These are phyloP conservation scores for Drosophila hawaiiensis DNA, from an alignment of 2,888 invertebrate species.

Conservation along the genomic window DNA sequence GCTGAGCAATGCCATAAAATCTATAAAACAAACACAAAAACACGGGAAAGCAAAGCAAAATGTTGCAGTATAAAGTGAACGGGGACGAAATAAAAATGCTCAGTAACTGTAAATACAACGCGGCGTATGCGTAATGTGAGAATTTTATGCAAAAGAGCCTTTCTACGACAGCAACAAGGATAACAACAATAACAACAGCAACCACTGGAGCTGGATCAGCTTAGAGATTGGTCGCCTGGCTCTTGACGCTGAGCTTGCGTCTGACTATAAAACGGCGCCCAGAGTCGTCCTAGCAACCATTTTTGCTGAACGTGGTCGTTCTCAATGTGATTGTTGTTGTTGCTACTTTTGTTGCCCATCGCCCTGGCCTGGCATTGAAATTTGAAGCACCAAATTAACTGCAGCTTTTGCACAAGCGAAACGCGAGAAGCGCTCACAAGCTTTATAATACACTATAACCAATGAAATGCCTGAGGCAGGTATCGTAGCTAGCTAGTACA, in stretches of 20 bases:
- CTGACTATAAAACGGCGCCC: slow-evolving; percentile 78
- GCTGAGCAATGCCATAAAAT: slow-evolving; percentile 63
- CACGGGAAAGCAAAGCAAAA: slow-evolving; percentile 50
- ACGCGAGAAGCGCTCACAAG: slow-evolving; percentile 68
- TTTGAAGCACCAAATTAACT: slow-evolving; percentile 82
- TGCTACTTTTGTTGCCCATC: slow-evolving; percentile 45
- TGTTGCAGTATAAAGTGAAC: slow-evolving; percentile 41
- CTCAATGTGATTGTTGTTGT: slow-evolving; percentile 45
- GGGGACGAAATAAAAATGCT: slow-evolving; percentile 75
- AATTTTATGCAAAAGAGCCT: slow-evolving; percentile 77
- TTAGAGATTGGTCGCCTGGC: slow-evolving; percentile 56
- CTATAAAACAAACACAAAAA: slow-evolving; percentile 71
- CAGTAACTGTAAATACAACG: slow-evolving; percentile 78
- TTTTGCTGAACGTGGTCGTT: slow-evolving; percentile 68
- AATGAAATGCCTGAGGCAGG: slow-evolving; percentile 33
- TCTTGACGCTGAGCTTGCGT: slow-evolving; percentile 57
- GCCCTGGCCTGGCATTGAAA: slow-evolving; percentile 69
- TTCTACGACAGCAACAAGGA: slow-evolving; percentile 38
- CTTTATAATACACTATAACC: slow-evolving; percentile 55
- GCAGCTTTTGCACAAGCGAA: slow-evolving; percentile 74
- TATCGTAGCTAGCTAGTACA: slow-evolving; percentile 21
- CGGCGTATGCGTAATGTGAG: slow-evolving; percentile 79
- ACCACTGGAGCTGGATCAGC: slow-evolving; percentile 25
- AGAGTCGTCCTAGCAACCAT: slow-evolving; percentile 60
- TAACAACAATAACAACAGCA: slow-evolving; percentile 16